These are phyloP conservation scores for Drosophila tripunctata DNA, from an alignment of 2,888 invertebrate species.

Conservation along the genomic window DNA sequence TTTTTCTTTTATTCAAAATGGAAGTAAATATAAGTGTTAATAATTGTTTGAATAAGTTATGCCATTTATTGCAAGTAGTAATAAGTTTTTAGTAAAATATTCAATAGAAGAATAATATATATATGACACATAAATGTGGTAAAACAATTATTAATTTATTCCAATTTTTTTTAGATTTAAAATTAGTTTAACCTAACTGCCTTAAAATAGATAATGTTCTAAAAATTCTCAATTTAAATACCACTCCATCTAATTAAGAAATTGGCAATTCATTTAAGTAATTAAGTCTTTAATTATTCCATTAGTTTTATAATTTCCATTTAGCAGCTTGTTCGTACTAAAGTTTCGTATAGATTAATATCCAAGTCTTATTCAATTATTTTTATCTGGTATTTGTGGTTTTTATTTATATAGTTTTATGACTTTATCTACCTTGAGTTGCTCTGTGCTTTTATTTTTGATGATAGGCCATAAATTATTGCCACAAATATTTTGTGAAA, in stretches of 20 bases:
- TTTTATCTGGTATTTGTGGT: constrained; percentile 18
- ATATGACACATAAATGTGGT: not conserved
- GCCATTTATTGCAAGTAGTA: not conserved
- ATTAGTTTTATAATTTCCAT: constrained; percentile 1
- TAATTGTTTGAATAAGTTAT: not conserved
- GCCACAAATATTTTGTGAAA: constrained; percentile 69
- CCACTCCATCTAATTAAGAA: not conserved
- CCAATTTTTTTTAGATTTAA: too few species aligned
- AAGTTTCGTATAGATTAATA: constrained; percentile 15
- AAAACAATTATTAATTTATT: not conserved
- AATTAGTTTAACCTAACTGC: too few species aligned
- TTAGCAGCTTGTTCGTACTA: constrained; percentile 4
- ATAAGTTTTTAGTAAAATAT: not conserved
- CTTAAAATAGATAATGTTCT: not conserved
- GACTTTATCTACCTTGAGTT: constrained; percentile 27
- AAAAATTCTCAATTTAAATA: not conserved
- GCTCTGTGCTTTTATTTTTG: constrained; percentile 39
- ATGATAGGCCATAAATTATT: constrained; percentile 69
- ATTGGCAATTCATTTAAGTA: not conserved
- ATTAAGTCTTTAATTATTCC: constrained; percentile 11
- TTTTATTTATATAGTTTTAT: constrained; percentile 23
- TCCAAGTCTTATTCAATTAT: constrained; percentile 30
- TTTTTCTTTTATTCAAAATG: not conserved
- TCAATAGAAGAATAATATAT: not conserved
- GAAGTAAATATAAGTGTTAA: too few species aligned